Percentiles rank a stretch among this genome's conserved stretches.
phyloP scores from a whole-genome alignment of 2,797 vertebrate genomes.

The Megaceryle alcyon region DNA sequence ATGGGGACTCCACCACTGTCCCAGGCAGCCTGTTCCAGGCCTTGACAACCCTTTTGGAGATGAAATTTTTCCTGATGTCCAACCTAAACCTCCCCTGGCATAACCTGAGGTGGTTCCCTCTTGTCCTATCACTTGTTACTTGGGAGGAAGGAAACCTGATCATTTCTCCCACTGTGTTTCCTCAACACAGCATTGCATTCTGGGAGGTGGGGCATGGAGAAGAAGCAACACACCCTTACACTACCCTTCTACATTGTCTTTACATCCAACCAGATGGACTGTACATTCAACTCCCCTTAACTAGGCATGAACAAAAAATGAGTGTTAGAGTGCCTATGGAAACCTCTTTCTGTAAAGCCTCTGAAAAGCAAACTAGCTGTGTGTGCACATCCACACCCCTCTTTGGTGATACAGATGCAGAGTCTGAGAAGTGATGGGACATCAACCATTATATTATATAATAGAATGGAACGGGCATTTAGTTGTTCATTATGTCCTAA shows the following conservation, averaged over 20 bases:
- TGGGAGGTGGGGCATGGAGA: fast-evolving
- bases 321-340: background rate
- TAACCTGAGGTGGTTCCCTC: background rate
- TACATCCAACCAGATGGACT: background rate
- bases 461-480: background rate
- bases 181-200: background rate
- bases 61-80: background rate
- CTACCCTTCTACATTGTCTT: background rate
- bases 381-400: background rate
- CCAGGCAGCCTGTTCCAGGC: background rate
- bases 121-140: background rate
- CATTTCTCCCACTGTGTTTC: background rate
- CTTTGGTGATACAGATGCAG: background rate
- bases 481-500: background rate
- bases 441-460: background rate
- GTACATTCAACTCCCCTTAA: background rate
- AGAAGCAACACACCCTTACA: background rate
- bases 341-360: background rate
- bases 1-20: background rate
- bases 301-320: background rate
- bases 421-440: background rate
- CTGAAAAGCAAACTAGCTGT: background rate
- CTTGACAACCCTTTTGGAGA: background rate
- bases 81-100: background rate
- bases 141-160: background rate